Evolutionary conservation across 1,140 invertebrate species (phyloP).

Genomic region (Lepidurus arcticus): DNA sequence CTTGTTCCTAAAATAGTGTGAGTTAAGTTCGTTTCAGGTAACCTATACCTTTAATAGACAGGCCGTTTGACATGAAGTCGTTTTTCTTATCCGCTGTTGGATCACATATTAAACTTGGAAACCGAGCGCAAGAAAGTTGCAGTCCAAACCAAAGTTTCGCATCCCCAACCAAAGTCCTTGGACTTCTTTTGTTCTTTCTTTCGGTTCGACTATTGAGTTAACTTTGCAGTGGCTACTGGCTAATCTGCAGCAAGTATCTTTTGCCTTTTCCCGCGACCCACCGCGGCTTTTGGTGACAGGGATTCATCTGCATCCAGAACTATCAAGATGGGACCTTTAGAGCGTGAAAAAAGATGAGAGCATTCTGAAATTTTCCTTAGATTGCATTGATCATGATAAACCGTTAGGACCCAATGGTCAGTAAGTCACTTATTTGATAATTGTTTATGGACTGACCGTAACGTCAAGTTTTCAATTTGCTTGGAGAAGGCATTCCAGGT

Average conservation of each 20-base stretch:
- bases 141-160: too few species aligned
- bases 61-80: too few species aligned
- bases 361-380: background rate
- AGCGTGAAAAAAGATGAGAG: background rate
- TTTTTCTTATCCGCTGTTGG: too few species aligned
- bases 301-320: background rate
- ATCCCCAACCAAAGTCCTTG: too few species aligned
- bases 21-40: too few species aligned
- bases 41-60: too few species aligned
- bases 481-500: background rate
- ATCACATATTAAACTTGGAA: too few species aligned
- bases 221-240: background rate
- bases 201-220: background rate
- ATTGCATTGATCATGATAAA: background rate
- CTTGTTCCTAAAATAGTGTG: too few species aligned
- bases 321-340: background rate
- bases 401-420: background rate
- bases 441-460: background rate
- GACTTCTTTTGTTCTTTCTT: too few species aligned
- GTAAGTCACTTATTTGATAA: constrained; percentile 4
- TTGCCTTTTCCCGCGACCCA: background rate
- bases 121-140: too few species aligned
- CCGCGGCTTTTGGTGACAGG: constrained; percentile 20
- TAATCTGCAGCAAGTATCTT: background rate
- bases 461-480: background rate